Evolutionary conservation across 2,797 vertebrate genomes (phyloP), one percentile per base, ranked within the genome.

Genomic region (Cyclura pinguis): DNA sequence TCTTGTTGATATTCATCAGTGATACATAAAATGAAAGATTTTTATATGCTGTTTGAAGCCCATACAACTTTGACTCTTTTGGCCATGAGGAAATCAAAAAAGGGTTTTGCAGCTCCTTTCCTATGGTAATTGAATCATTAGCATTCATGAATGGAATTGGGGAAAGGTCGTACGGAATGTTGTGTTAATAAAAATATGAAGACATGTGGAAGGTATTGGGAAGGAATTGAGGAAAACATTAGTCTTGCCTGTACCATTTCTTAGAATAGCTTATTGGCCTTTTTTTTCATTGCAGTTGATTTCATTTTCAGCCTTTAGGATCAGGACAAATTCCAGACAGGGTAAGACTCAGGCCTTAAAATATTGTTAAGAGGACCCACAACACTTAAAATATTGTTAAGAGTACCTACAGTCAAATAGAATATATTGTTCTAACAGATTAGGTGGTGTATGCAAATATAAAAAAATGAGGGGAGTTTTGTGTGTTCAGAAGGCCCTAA

Each of bases 131-230:
- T 24, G 72, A 8, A 72, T 72, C 76, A 72, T 80, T 90, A 85
- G 88, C 59, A 85, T 80, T 80, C 50, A 85, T 80, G 50, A 73
- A 80, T 81, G 52, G 20, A 81, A 73, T 86, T 73, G 22, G n/a
- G 35, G 59, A 81, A 86, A 55, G 52, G 35, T 42, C n/a, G 55
- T 12, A 18, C 35, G 18, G 52, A 50, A 74, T 73, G 24, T 20
- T 80, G 55, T 57, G 18, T 72, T 85, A 80, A 86, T 89, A 85
- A 89, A 85, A 78, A 52, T 89, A 59, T 67, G 74, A 88, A 83
- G 22, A 32, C 59, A 73, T 32, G 27, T 29, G 50, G 77, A 80
- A 80, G 47, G 32, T 57, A 57, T 57, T 82, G n/a, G 80, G 7
- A 85, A 85, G n/a, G 9, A 72, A 69, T 14, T 52, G 72, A 42